A percentile compares a stretch with the other conserved stretches of the same genome.
These are phyloP conservation scores for Tipula helvola DNA, from an alignment of 2,888 invertebrate genomes.

Conservation along the genomic window DNA sequence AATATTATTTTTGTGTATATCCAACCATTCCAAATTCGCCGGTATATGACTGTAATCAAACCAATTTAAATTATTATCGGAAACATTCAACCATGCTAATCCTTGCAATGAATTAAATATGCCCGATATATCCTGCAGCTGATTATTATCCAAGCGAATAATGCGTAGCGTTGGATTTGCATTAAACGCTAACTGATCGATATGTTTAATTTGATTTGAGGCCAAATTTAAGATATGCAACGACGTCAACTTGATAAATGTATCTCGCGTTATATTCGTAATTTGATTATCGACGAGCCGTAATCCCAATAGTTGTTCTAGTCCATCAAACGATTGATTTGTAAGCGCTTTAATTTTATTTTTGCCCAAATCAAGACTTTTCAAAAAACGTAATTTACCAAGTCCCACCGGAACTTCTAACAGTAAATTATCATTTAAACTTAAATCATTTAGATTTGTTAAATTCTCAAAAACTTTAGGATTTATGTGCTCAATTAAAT, in stretches of 20 bases:
- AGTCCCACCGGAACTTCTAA: conserved; percentile 58
- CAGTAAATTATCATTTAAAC: conserved; percentile 60
- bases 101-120: conserved; percentile 61
- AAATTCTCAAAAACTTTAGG: conserved; percentile 62
- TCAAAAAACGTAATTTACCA: conserved; percentile 54
- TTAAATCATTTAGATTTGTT: conserved; percentile 64
- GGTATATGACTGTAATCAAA: conserved; percentile 74
- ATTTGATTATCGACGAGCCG: conserved; percentile 70
- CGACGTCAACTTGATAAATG: conserved; percentile 55
- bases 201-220: conserved; percentile 62
- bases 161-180: conserved; percentile 60
- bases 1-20: conserved; percentile 69
- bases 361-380: conserved; percentile 68
- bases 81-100: conserved; percentile 69
- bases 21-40: conserved; percentile 61
- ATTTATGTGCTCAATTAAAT: conserved; percentile 55
- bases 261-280: conserved; percentile 60
- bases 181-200: conserved; percentile 66
- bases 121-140: conserved; percentile 63
- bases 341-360: conserved; percentile 62
- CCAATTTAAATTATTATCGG: conserved; percentile 63
- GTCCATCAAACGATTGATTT: conserved; percentile 58
- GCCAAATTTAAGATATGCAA: conserved; percentile 69
- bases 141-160: conserved; percentile 65
- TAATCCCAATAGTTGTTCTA: conserved; percentile 61